Conservation (phyloP, 2,797 vertebrate species). For the Lagodon rhomboides region DNA sequence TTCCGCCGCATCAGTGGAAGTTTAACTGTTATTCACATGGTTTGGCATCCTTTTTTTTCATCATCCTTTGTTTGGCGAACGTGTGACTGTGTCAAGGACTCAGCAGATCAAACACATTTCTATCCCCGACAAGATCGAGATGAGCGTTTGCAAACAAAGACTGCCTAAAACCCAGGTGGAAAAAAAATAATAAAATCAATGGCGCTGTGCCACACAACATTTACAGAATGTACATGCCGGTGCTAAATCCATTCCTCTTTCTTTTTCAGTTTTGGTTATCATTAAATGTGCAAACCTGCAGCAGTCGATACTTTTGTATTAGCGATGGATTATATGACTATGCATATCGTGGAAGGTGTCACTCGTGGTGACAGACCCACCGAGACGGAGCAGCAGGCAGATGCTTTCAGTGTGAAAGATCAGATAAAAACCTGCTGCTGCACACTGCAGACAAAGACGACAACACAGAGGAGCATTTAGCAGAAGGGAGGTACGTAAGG, state of each 20-base stretch:
- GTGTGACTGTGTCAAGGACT: neutral
- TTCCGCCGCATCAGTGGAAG: constrained; percentile 18
- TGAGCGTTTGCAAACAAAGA: neutral
- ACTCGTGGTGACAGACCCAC: neutral
- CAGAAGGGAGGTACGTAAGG: too few species aligned
- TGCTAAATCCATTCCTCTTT: neutral
- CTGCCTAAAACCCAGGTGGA: neutral
- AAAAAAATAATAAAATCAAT: constrained; percentile 25
- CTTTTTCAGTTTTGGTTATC: neutral
- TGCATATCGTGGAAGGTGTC: neutral
- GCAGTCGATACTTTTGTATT: neutral
- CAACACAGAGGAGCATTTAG: too few species aligned
- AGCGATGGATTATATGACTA: neutral
- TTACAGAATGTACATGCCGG: neutral
- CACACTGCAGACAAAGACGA: neutral
- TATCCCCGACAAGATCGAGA: neutral
- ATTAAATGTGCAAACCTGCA: neutral
- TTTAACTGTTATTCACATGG: constrained; percentile 5
- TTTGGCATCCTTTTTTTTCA: neutral
- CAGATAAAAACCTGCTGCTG: neutral
- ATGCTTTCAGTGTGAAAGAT: neutral
- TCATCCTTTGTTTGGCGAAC: neutral
- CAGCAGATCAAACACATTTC: neutral
- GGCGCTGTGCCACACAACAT: neutral
- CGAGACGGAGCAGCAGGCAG: neutral